phyloP scores from a whole-genome alignment of 2,888 invertebrate species.

The Eueremaeus valkanovi region DNA sequence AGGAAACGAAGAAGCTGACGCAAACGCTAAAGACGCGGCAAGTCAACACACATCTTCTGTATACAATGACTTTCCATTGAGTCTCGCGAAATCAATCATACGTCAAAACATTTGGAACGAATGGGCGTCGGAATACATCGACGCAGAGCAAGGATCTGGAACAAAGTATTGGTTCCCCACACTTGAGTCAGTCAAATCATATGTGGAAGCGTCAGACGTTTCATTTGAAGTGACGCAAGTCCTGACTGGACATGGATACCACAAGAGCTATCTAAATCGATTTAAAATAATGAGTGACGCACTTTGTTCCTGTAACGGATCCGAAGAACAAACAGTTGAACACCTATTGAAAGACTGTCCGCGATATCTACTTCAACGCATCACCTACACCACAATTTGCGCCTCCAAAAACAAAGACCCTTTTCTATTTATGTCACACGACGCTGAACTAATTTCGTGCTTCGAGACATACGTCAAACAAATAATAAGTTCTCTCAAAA shows the following conservation, averaged over 20 bases:
- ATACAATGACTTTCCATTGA: background rate
- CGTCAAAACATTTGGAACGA: background rate
- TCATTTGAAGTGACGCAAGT: background rate
- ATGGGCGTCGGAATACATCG: background rate
- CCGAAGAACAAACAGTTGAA: background rate
- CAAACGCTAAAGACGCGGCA: background rate
- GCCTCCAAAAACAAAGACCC: too few relatives aligned
- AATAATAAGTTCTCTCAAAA: too few relatives aligned
- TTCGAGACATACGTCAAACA: too few relatives aligned
- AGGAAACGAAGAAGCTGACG: constrained; percentile 28
- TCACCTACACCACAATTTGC: too few relatives aligned
- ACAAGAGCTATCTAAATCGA: background rate
- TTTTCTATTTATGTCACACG: too few relatives aligned
- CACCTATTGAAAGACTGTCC: background rate
- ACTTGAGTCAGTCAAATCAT: background rate
- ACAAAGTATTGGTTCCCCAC: background rate
- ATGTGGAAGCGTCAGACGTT: background rate
- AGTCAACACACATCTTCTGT: background rate
- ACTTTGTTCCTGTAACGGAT: background rate
- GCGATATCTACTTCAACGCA: background rate
- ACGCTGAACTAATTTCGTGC: too few relatives aligned
- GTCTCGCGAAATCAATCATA: background rate
- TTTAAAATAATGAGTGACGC: background rate
- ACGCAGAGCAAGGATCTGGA: background rate
- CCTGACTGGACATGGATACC: background rate